phyloP scores from a whole-genome alignment of 2,113 vertebrate species.

The Macrotis lagotis region DNA sequence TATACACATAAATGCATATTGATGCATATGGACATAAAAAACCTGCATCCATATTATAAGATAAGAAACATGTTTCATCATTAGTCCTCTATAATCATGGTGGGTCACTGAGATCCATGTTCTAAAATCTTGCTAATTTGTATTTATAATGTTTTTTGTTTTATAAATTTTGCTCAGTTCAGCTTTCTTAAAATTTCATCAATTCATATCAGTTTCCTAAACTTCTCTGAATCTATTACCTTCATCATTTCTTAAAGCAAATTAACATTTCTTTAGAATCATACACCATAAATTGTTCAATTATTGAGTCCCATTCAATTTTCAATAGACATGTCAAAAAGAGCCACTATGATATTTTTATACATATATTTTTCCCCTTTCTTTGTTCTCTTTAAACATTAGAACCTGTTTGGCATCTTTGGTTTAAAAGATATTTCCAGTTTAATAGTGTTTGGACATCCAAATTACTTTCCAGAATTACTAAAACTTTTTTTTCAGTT shows the following conservation, averaged over 20 bases:
- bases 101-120: no score
- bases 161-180: background rate
- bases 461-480: background rate
- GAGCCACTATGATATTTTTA: background rate
- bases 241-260: background rate
- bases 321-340: background rate
- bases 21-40: no score
- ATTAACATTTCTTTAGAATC: background rate
- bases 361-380: background rate
- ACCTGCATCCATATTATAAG: no score
- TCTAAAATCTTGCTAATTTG: background rate
- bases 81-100: no score
- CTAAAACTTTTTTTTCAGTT: background rate
- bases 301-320: no score
- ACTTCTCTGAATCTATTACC: background rate
- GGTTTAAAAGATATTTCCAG: background rate
- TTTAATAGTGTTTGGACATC: background rate
- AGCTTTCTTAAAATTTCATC: background rate
- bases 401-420: background rate
- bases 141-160: background rate
- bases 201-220: background rate
- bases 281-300: background rate
- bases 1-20: no score
- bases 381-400: background rate
- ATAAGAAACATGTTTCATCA: no score